phyloP scores from a whole-genome alignment of 2,113 vertebrate species.

The Lepus europaeus region DNA sequence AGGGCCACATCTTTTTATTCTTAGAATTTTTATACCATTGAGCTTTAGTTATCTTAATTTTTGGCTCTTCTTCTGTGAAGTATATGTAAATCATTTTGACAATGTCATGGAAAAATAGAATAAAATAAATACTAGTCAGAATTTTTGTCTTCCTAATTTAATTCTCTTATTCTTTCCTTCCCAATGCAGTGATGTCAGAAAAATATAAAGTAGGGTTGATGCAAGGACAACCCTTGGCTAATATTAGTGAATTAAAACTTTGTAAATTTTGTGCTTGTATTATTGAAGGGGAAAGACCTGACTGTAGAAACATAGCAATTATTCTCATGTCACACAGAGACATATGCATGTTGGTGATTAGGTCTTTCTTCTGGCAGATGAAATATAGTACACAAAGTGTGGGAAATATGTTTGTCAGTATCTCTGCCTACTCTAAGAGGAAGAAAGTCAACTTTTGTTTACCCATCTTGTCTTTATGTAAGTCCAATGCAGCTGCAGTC shows the following conservation, averaged over 20 bases:
- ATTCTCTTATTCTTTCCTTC: not conserved
- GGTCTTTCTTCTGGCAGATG: not conserved
- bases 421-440: not conserved
- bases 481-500: constrained; percentile 36
- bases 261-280: not conserved
- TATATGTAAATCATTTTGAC: not conserved
- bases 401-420: not conserved
- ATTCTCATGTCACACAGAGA: not conserved
- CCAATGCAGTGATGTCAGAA: not conserved
- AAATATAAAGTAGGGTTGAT: not conserved
- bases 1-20: not conserved
- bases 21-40: not conserved
- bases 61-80: not conserved
- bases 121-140: not conserved
- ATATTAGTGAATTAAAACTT: not conserved
- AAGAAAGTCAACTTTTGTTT: constrained; percentile 57
- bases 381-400: not conserved
- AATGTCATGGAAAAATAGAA: not conserved
- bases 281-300: not conserved
- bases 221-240: not conserved
- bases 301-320: not conserved
- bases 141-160: constrained; percentile 10
- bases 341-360: not conserved
- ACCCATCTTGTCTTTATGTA: constrained; percentile 23
- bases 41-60: not conserved